phyloP scores from a whole-genome alignment of 2,113 vertebrate genomes.

The Varanus komodoensis region DNA sequence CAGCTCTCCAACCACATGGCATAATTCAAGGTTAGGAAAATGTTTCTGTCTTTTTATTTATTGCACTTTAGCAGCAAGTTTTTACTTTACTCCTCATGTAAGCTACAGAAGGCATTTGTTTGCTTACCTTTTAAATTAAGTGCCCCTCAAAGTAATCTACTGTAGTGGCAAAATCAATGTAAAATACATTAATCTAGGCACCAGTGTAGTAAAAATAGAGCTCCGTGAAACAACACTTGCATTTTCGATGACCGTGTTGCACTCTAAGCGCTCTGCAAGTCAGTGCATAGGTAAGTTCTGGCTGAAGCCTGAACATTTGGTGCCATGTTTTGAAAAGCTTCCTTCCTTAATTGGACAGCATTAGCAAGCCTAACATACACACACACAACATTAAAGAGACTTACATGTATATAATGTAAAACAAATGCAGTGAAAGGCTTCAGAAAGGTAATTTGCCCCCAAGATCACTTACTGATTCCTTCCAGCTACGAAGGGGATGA shows the following conservation, averaged over 20 bases:
- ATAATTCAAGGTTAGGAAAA: not conserved
- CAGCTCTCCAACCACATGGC: not conserved
- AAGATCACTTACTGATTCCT: not conserved
- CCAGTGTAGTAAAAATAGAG: constrained; percentile 38
- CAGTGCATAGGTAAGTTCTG: constrained; percentile 7
- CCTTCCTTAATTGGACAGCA: constrained; percentile 30
- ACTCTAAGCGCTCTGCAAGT: constrained; percentile 15
- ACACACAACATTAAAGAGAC: too few species aligned
- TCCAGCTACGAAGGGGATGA: not conserved
- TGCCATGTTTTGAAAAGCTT: not conserved
- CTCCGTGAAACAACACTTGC: constrained; percentile 42
- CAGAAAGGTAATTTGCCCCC: not conserved
- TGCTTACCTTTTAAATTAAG: constrained; percentile 71
- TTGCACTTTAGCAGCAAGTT: not conserved
- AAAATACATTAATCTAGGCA: constrained; percentile 66
- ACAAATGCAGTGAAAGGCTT: not conserved
- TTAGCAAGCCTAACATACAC: constrained; percentile 21
- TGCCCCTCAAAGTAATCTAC: constrained; percentile 62
- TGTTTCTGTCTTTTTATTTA: not conserved
- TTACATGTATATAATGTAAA: accelerated
- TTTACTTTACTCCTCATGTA: constrained; percentile 7
- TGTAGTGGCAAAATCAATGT: constrained; percentile 68
- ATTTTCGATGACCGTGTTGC: constrained; percentile 40
- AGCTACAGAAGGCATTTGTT: constrained; percentile 57
- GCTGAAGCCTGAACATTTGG: constrained; percentile 24